These are phyloP conservation scores for Orthonyx spaldingii DNA, from an alignment of 2,113 vertebrate species.

Conservation along the genomic window DNA sequence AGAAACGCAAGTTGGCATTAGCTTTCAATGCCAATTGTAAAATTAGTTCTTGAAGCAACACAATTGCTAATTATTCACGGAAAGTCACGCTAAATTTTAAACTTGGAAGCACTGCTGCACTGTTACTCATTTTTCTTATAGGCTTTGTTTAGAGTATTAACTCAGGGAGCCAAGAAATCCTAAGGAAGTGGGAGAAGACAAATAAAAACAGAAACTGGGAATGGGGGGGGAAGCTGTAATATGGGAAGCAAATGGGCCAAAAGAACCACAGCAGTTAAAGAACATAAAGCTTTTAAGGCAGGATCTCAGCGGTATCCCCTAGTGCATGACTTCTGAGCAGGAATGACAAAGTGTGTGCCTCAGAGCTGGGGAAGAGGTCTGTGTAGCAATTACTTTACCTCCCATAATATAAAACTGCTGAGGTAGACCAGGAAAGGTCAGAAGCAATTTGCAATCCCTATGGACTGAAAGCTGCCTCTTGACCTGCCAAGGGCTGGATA, in stretches of 20 bases:
- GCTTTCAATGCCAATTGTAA: not conserved
- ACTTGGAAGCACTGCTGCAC: not conserved
- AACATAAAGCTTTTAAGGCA: not conserved
- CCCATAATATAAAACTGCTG: not conserved
- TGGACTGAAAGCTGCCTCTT: not conserved
- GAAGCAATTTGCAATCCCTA: not conserved
- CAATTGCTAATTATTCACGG: not conserved
- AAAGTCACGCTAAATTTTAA: not conserved
- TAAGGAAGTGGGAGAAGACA: not conserved
- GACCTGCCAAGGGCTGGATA: not conserved
- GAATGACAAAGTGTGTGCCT: not conserved
- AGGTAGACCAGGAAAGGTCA: not conserved
- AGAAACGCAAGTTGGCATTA: not conserved
- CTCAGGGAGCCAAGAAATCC: not conserved
- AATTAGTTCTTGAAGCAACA: not conserved
- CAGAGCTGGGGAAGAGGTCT: not conserved
- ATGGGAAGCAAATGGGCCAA: not conserved
- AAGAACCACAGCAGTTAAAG: not conserved
- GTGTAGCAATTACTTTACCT: not conserved
- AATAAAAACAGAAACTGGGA: not conserved
- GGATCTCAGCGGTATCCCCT: not conserved
- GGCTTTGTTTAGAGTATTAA: not conserved
- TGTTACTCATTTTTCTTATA: not conserved
- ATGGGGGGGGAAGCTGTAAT: not conserved
- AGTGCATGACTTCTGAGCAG: not conserved